Base-by-base conservation (phyloP, 2,888 invertebrate species). In the Drosophila neotestacea region DNA sequence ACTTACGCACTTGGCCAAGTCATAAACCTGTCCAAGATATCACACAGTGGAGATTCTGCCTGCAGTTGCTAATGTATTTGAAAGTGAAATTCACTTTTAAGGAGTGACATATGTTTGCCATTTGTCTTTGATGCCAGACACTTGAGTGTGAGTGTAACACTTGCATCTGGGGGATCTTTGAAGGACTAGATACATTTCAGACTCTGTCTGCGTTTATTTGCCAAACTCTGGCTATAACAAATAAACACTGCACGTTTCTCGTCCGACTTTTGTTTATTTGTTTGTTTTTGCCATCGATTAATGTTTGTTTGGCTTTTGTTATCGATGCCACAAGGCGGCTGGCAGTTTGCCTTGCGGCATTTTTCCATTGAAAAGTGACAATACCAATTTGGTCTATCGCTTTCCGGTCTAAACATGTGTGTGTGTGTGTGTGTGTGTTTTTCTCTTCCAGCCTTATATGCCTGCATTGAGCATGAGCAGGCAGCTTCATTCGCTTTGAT, bases 321-420 rank as follows among this genome's bases (percentile, higher is more conserved):
- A 77, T 76, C 73, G 73, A 59, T 77, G 68, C 68, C 63, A 59
- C 42, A 59, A 48, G 73, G 71, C 51, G 42, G 16, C 55, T 48
- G 55, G 7, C 59, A 11, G 68, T 56, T 75, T 22, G 63, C 74
- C 68, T 65, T 60, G 77, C 54, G 39, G 73, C 47, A n/a, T 28
- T 61, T 81, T 88, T 88, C 70, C 87, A 86, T 70, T 73, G 87
- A 86, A 76, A 82, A 70, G 55, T 60, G 34, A 65, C 60, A 77
- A 70, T 54, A 71, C 75, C 81, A 84, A 75, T 86, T 84, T 86
- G 77, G 89, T 77, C 56, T 70, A 47, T 50, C 39, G 72, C 69
- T 87, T 88, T 84, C 83, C 83, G 87, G 89, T 70, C 87, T 68
- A 61, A 81, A 63, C 38, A 59, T 44, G 16, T 65, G 38, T 65